Conservation (phyloP, 2,888 invertebrate species). For the Drosophila melanosoma region DNA sequence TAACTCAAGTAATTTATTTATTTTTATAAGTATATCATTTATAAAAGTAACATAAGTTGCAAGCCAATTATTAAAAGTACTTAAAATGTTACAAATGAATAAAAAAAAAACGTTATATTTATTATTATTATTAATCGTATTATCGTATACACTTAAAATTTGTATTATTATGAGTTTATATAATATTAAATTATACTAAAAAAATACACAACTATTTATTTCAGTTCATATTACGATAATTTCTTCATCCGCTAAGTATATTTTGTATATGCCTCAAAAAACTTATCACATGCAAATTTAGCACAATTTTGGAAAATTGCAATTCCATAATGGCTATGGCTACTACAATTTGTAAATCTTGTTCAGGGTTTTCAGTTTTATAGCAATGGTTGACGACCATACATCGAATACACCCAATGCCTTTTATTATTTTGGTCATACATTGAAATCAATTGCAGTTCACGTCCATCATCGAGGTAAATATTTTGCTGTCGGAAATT, state of each 20-base stretch:
- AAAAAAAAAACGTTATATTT: background rate
- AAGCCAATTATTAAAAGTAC: background rate
- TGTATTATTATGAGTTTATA: too few relatives aligned
- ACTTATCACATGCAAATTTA: background rate
- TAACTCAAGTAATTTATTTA: too few relatives aligned
- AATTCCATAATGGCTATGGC: background rate
- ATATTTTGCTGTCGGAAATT: slow-evolving; percentile 78
- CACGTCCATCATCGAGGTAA: slow-evolving; percentile 67
- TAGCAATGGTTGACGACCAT: background rate
- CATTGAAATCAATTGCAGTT: slow-evolving; percentile 78
- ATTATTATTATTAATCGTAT: too few relatives aligned
- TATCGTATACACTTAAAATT: background rate
- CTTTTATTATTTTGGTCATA: slow-evolving; percentile 25
- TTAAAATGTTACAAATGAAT: background rate
- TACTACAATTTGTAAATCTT: background rate
- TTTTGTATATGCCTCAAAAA: background rate
- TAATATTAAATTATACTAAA: background rate
- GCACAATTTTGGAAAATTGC: background rate
- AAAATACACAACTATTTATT: background rate
- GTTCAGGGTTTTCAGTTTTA: background rate
- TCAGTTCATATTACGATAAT: background rate
- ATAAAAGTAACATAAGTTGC: background rate
- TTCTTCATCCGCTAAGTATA: background rate
- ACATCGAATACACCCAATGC: background rate
- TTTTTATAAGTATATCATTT: background rate